Conservation (phyloP, 2,113 vertebrate species). For the Malurus cyaneus region DNA sequence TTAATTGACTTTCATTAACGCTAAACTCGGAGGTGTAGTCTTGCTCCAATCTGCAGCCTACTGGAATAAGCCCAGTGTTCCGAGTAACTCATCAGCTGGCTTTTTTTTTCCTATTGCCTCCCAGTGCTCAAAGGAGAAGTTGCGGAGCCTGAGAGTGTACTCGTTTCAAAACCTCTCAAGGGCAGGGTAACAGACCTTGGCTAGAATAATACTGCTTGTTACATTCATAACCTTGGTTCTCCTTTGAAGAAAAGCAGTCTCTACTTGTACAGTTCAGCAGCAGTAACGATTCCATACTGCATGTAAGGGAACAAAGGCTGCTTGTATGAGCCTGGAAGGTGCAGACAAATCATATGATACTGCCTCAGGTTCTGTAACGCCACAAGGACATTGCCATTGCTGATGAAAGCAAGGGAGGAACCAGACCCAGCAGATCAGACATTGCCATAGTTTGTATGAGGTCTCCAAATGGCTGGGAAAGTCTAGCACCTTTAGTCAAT, state of each 20-base stretch:
- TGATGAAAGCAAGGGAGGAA: slow-evolving; percentile 23
- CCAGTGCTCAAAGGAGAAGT: background rate
- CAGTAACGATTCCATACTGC: background rate
- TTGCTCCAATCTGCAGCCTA: background rate
- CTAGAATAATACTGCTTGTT: background rate
- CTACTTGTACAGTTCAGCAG: background rate
- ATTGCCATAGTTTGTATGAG: background rate
- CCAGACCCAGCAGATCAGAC: background rate
- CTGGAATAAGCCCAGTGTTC: background rate
- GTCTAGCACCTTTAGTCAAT: background rate
- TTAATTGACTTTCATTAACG: slow-evolving; percentile 36
- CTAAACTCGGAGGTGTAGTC: background rate
- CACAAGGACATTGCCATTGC: background rate
- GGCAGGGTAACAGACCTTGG: background rate
- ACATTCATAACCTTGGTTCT: background rate
- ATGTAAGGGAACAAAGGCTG: background rate
- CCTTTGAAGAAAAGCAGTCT: background rate
- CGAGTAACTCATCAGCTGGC: background rate
- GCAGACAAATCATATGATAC: slow-evolving; percentile 11
- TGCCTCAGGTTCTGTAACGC: background rate
- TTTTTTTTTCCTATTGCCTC: background rate
- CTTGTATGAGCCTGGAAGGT: slow-evolving; percentile 6
- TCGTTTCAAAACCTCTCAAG: slow-evolving; percentile 1
- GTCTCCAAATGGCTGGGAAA: background rate
- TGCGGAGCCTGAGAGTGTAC: background rate